Conservation (phyloP, 1,140 invertebrate genomes). For the Bombus sylvicola region DNA sequence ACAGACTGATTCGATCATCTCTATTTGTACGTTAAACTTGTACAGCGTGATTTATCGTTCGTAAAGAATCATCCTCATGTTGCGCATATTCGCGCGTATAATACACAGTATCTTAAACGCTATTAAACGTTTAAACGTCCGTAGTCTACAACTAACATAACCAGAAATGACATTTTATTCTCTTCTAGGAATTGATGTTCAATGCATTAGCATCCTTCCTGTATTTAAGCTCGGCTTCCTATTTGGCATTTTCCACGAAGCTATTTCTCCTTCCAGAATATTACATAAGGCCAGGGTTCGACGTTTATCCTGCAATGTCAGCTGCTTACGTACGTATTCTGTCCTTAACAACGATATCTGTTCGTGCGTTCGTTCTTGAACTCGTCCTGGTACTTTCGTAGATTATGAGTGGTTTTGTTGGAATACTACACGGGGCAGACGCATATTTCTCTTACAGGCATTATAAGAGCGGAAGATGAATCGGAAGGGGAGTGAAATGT, state of each 20-base stretch:
- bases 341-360: not conserved
- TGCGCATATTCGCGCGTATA: too few species aligned
- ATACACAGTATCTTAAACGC: too few species aligned
- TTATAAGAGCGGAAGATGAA: conserved; percentile 82
- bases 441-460: conserved; percentile 88
- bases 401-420: conserved; percentile 89
- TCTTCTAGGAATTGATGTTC: conserved; percentile 89
- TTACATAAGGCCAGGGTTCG: conserved; percentile 84
- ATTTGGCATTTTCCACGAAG: conserved; percentile 89
- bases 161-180: not conserved
- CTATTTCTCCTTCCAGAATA: conserved; percentile 87
- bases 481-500: not conserved
- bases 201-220: conserved; percentile 89
- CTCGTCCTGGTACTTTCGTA: conserved; percentile 79
- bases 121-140: too few species aligned
- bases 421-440: conserved; percentile 88
- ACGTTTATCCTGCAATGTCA: conserved; percentile 92
- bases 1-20: conserved; percentile 88
- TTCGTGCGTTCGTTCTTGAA: too few species aligned
- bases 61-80: too few species aligned
- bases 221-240: conserved; percentile 89
- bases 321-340: conserved; percentile 89
- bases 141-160: too few species aligned
- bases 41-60: too few species aligned
- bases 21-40: conserved; percentile 87